These are phyloP conservation scores for Corella eumyota DNA, from an alignment of 23 tunicate genomes.

Conservation along the genomic window DNA sequence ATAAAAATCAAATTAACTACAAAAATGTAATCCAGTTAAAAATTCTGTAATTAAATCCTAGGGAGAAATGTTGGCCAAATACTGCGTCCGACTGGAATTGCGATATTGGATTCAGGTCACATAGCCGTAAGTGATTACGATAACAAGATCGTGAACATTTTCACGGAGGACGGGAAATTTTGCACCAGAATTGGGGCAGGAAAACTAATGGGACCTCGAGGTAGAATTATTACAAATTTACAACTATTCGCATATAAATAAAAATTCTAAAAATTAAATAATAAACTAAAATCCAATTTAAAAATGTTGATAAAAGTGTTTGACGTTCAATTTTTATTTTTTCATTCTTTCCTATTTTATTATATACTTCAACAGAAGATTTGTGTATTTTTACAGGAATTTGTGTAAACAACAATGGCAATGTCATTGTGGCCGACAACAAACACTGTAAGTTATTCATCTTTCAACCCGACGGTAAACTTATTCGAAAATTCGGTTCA, in stretches of 20 bases:
- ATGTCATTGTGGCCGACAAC: slow-evolving; percentile 49
- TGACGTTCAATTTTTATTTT: too few species aligned
- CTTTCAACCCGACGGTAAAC: slow-evolving; percentile 45
- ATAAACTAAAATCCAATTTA: too few species aligned
- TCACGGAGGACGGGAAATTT: slow-evolving; percentile 20
- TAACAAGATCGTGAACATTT: slow-evolving; percentile 48
- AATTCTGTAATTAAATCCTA: too few species aligned
- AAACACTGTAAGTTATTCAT: slow-evolving; percentile 39
- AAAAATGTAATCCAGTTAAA: too few species aligned
- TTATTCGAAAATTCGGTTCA: slow-evolving; percentile 36
- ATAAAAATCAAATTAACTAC: too few species aligned
- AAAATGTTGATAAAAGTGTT: too few species aligned
- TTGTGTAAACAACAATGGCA: slow-evolving; percentile 35
- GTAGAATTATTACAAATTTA: background rate
- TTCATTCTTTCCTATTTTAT: too few species aligned
- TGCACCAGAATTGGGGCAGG: slow-evolving; percentile 25
- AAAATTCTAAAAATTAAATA: background rate
- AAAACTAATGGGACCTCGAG: slow-evolving; percentile 47
- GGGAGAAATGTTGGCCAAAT: slow-evolving; percentile 44
- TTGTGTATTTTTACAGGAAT: slow-evolving; percentile 8
- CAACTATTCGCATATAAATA: background rate
- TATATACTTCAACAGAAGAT: too few species aligned
- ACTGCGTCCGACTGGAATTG: slow-evolving; percentile 40
- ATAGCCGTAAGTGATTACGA: slow-evolving; percentile 58
- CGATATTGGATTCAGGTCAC: slow-evolving; percentile 17